These are phyloP conservation scores for Drosophila trichaetosa DNA, from an alignment of 2,888 invertebrate genomes.

Conservation along the genomic window DNA sequence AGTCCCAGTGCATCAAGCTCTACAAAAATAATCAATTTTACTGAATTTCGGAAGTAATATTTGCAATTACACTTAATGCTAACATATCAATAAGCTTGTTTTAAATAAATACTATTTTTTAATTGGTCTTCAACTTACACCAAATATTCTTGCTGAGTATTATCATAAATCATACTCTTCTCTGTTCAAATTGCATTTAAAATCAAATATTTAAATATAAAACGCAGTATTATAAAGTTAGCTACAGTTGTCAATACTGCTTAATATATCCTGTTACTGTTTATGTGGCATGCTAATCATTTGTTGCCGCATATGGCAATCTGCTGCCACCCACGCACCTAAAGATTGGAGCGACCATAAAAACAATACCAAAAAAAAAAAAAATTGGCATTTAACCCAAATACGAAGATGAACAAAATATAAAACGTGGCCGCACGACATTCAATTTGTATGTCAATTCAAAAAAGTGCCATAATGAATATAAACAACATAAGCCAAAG, in stretches of 20 bases:
- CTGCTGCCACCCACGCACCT: conserved; percentile 39
- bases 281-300: conserved; percentile 3
- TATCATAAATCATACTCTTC: background rate
- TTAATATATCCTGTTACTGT: conserved; percentile 1
- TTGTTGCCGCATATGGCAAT: conserved; percentile 25
- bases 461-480: conserved; percentile 56
- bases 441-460: conserved; percentile 61
- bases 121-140: background rate
- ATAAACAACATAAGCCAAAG: conserved; percentile 29
- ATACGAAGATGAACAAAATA: conserved; percentile 60
- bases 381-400: conserved; percentile 70
- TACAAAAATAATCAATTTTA: background rate
- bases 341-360: conserved; percentile 52
- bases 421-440: conserved; percentile 72
- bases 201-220: background rate
- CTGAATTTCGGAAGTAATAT: background rate
- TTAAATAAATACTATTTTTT: background rate
- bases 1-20: background rate
- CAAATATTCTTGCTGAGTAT: background rate
- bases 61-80: background rate
- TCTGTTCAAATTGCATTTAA: background rate
- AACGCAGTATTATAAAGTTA: background rate
- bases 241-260: background rate
- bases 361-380: conserved; percentile 7
- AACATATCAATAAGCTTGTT: background rate